These are phyloP conservation scores for Arnoldichthys spilopterus DNA, from an alignment of 2,797 vertebrate species.

Conservation along the genomic window DNA sequence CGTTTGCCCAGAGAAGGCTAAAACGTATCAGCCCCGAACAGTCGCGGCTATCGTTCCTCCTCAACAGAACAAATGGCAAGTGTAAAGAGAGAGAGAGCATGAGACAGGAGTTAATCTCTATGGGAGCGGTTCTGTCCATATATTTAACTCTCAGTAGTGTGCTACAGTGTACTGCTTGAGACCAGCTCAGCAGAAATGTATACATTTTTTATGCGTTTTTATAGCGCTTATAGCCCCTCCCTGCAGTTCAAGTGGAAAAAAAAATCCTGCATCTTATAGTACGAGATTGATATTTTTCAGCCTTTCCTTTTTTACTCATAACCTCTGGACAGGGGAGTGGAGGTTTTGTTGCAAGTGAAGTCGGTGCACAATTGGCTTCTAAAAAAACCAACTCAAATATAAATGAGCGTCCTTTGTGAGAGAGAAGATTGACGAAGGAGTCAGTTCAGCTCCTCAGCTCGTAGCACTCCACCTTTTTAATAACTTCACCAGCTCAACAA, in stretches of 20 bases:
- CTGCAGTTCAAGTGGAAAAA: not conserved
- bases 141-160: constrained; percentile 24
- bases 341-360: not conserved
- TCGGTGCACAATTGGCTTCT: not conserved
- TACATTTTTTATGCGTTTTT: not conserved
- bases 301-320: not conserved
- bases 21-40: constrained; percentile 26
- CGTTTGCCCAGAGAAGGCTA: constrained; percentile 2
- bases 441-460: constrained; percentile 13
- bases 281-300: not conserved
- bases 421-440: constrained; percentile 5
- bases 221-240: not conserved
- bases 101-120: constrained; percentile 27
- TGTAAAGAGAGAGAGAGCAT: not conserved
- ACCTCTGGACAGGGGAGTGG: not conserved
- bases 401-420: constrained; percentile 25
- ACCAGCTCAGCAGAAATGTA: constrained; percentile 21
- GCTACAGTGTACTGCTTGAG: constrained; percentile 26
- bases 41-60: not conserved
- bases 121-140: constrained; percentile 27
- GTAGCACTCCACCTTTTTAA: constrained; percentile 23
- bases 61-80: not conserved
- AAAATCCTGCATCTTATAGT: not conserved
- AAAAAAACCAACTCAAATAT: constrained; percentile 1
- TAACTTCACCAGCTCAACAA: constrained; percentile 11